Conservation (phyloP, 2,888 invertebrate genomes). For the Tetramorium bicarinatum region DNA sequence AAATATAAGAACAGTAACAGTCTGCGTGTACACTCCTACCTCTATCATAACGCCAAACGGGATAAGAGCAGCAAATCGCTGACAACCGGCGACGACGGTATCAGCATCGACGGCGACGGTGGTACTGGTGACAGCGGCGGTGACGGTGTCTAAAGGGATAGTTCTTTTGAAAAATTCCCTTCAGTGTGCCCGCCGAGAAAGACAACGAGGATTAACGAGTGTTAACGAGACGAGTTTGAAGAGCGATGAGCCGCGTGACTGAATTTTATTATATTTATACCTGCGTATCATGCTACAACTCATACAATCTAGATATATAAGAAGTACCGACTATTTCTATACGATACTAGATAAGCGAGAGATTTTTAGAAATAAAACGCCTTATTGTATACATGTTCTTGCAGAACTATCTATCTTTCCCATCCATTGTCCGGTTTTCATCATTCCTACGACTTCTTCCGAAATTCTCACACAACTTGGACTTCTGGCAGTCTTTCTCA, state of each 20-base stretch:
- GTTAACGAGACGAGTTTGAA: neutral
- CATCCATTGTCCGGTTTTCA: neutral
- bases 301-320: conserved; percentile 34
- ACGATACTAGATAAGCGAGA: conserved; percentile 33
- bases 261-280: conserved; percentile 59
- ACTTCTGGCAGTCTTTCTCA: neutral
- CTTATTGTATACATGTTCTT: conserved; percentile 45
- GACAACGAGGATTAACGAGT: neutral
- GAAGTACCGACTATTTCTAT: conserved; percentile 45
- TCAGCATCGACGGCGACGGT: conserved; percentile 50
- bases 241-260: neutral
- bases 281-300: conserved; percentile 29
- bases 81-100: conserved; percentile 60
- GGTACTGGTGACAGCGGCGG: conserved; percentile 41
- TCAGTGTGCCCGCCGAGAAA: neutral
- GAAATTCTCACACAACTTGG: neutral
- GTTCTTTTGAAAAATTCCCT: neutral
- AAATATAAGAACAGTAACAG: conserved; percentile 86
- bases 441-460: neutral
- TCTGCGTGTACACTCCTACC: conserved; percentile 85
- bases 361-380: conserved; percentile 55
- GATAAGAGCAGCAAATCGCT: conserved; percentile 79
- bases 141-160: conserved; percentile 11
- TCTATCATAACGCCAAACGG: conserved; percentile 84
- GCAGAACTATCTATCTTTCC: conserved; percentile 6